These are phyloP conservation scores for Ptilonorhynchus violaceus DNA, from an alignment of 2,113 vertebrate genomes.

Conservation along the genomic window DNA sequence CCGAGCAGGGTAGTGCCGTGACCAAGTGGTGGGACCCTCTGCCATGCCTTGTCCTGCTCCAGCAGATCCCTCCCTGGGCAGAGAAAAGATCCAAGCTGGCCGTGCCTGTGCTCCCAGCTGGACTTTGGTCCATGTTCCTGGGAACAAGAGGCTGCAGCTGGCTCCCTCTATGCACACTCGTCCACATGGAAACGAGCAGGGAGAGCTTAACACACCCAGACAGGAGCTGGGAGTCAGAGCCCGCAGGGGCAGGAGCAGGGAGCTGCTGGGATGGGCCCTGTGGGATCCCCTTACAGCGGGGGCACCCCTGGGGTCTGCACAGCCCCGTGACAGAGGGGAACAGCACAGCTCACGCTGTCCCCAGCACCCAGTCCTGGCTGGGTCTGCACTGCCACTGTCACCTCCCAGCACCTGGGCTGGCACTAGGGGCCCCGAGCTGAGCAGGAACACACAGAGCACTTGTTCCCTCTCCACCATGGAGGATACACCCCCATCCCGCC, in stretches of 20 bases:
- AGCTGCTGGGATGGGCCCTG: neutral
- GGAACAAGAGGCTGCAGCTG: neutral
- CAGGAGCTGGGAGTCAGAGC: neutral
- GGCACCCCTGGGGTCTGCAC: neutral
- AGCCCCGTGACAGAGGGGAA: accelerated
- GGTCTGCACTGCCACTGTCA: accelerated
- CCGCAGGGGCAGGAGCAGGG: neutral
- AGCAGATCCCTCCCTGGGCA: neutral
- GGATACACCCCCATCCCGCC: neutral
- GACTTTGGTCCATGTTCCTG: accelerated
- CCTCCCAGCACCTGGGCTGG: neutral
- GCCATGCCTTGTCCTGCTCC: accelerated
- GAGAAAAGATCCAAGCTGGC: neutral
- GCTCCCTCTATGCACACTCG: neutral
- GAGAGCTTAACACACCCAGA: neutral
- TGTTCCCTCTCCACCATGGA: accelerated
- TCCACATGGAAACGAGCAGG: neutral
- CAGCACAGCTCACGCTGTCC: neutral
- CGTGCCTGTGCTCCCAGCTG: neutral
- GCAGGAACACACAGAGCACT: neutral
- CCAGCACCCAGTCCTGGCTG: neutral
- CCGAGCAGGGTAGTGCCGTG: neutral
- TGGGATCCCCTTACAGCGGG: neutral
- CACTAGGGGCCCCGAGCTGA: accelerated
- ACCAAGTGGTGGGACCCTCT: accelerated